Percentiles rank a stretch among this genome's conserved stretches.
phyloP scores from a whole-genome alignment of 2,888 invertebrate species.

The Lithophane semibrunnea region DNA sequence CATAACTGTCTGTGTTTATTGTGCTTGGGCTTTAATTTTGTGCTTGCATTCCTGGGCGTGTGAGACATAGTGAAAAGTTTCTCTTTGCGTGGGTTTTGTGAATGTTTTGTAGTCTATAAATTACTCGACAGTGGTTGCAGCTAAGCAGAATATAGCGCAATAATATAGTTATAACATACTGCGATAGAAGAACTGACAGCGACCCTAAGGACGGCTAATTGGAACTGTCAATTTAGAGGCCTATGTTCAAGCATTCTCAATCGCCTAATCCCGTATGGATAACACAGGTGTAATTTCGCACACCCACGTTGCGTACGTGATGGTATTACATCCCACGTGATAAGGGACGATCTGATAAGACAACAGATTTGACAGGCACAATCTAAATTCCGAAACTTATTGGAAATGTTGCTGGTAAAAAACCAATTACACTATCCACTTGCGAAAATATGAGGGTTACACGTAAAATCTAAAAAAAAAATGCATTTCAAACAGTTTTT shows the following conservation, averaged over 20 bases:
- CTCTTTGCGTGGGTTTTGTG: conserved; percentile 24
- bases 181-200: background rate
- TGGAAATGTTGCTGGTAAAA: conserved; percentile 32
- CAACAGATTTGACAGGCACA: conserved; percentile 6
- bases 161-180: background rate
- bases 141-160: background rate
- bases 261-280: conserved; percentile 34
- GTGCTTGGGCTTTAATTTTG: conserved; percentile 51
- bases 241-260: conserved; percentile 28
- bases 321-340: conserved; percentile 42
- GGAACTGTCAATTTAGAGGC: background rate
- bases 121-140: background rate
- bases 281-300: conserved; percentile 44
- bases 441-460: background rate
- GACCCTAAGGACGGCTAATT: conserved; percentile 1
- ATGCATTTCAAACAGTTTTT: no score
- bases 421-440: background rate
- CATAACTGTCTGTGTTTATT: conserved; percentile 61
- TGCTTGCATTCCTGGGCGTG: conserved; percentile 46
- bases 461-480: background rate
- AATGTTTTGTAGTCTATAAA: conserved; percentile 28
- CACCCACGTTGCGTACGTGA: conserved; percentile 51
- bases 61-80: conserved; percentile 20
- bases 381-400: conserved; percentile 34
- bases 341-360: conserved; percentile 44